Percentiles rank a stretch among this genome's conserved stretches.
Evolutionary conservation across 2,888 invertebrate species (phyloP).

Genomic region (Drosophila algonquin): DNA sequence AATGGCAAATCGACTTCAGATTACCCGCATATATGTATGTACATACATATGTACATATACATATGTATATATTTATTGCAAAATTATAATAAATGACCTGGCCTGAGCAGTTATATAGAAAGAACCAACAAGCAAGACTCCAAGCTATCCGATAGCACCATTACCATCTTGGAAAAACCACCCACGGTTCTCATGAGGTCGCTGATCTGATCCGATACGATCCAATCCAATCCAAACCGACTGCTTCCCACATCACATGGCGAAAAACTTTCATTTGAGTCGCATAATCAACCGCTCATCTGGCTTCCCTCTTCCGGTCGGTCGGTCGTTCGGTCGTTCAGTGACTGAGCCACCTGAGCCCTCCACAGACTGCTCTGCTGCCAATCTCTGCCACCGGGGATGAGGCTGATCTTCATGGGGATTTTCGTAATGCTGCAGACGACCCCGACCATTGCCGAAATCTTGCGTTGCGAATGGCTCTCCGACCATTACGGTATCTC

Average conservation of each 20-base stretch:
- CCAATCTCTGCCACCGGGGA: background rate
- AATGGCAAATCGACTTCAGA: slow-evolving; percentile 1
- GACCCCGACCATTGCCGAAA: background rate
- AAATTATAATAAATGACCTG: background rate
- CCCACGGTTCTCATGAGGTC: slow-evolving; percentile 26
- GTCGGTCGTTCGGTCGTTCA: too few species aligned
- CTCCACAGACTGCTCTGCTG: background rate
- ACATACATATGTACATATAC: too few species aligned
- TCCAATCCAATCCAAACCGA: background rate
- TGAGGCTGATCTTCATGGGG: slow-evolving; percentile 12
- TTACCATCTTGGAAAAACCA: background rate
- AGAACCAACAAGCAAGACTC: background rate
- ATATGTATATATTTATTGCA: background rate
- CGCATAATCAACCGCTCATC: slow-evolving; percentile 5
- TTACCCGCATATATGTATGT: background rate
- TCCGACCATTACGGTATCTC: slow-evolving; percentile 16
- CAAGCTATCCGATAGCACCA: background rate
- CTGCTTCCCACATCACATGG: slow-evolving; percentile 17
- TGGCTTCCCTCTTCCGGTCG: slow-evolving; percentile 17
- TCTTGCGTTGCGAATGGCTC: slow-evolving; percentile 3
- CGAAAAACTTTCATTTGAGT: slow-evolving; percentile 16
- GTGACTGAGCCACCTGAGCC: slow-evolving; percentile 8
- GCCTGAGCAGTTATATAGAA: background rate
- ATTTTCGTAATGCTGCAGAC: background rate
- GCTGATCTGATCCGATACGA: slow-evolving; percentile 4